phyloP scores from a whole-genome alignment of 2,888 invertebrate species.

The Acronicta psi region DNA sequence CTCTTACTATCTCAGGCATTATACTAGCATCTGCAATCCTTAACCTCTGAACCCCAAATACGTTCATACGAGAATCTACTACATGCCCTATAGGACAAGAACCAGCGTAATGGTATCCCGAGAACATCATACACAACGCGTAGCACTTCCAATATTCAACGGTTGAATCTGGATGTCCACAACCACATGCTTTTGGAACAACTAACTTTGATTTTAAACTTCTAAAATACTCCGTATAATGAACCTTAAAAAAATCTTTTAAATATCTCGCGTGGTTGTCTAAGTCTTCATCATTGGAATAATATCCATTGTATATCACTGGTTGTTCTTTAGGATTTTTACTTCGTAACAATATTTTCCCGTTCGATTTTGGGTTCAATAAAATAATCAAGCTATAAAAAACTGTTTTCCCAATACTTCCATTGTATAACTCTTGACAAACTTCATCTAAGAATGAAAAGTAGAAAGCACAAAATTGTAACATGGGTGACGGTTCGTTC shows the following conservation, averaged over 20 bases:
- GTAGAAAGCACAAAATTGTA: slow-evolving; percentile 49
- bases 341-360: slow-evolving; percentile 85
- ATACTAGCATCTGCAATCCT: slow-evolving; percentile 92
- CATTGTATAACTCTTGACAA: slow-evolving; percentile 51
- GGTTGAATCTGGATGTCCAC: slow-evolving; percentile 23
- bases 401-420: slow-evolving; percentile 40
- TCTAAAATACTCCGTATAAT: slow-evolving; percentile 75
- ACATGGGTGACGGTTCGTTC: slow-evolving; percentile 32
- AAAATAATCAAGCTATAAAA: slow-evolving; percentile 42
- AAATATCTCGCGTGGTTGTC: slow-evolving; percentile 74
- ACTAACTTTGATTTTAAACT: slow-evolving; percentile 65
- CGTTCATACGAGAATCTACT: slow-evolving; percentile 90
- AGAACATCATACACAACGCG: slow-evolving; percentile 89
- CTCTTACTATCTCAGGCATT: slow-evolving; percentile 91
- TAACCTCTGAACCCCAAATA: slow-evolving; percentile 90
- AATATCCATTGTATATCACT: slow-evolving; percentile 88
- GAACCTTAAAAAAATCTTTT: slow-evolving; percentile 65
- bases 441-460: slow-evolving; percentile 52
- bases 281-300: slow-evolving; percentile 85
- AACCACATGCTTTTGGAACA: slow-evolving; percentile 44
- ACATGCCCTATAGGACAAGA: slow-evolving; percentile 93
- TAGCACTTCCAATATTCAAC: slow-evolving; percentile 90
- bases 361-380: slow-evolving; percentile 83
- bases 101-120: slow-evolving; percentile 91
- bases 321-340: slow-evolving; percentile 87